Base-by-base conservation (phyloP, 2,888 invertebrate species). In the Pterostichus madidus region DNA sequence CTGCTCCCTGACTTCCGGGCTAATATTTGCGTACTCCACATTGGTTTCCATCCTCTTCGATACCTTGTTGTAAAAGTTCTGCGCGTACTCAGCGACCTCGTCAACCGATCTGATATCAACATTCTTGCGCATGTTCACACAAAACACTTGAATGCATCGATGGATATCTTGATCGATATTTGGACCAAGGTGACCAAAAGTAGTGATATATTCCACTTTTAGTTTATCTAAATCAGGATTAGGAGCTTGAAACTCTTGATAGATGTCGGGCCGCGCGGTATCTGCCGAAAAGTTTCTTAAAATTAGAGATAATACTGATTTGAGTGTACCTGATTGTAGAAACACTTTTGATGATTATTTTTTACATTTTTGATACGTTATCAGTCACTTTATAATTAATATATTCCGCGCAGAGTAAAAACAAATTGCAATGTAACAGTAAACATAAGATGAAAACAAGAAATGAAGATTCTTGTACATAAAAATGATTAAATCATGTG, bases 21-120 rank as follows among this genome's bases (percentile, higher is more conserved):
- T 92, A 32, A 95, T 91, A 85, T 92, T 93, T 85, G 92, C 89
- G 89, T 95, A 96, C 87, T 92, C 91, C 0, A 91, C 87, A 85
- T 93, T 91, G n/a, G 92, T 91, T 85, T 95, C 94, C 91, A 97
- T 93, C 86, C 95, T 92, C 84, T 95, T 94, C 85, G 93, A 93
- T 89, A 97, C 94, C n/a, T 91, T 89, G 90, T 95, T 95, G 89
- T 99, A 99, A 88, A 96, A 97, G 87, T 96, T 95, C 90, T 99
- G 98, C 39, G 97, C 95, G 64, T 95, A 91, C 87, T 98, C 98
- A 0, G 98, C 97, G 44, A 98, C 90, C 85, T 98, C 97, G 83
- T 98, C 98, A 1, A 97, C 94, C 8, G 92, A 91, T 88, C 93
- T 92, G 0, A 91, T 89, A 84, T 92, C 92, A 53, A 93, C 91